Conservation (phyloP, 1,140 invertebrate species). For the Trachymyrmex septentrionalis region DNA sequence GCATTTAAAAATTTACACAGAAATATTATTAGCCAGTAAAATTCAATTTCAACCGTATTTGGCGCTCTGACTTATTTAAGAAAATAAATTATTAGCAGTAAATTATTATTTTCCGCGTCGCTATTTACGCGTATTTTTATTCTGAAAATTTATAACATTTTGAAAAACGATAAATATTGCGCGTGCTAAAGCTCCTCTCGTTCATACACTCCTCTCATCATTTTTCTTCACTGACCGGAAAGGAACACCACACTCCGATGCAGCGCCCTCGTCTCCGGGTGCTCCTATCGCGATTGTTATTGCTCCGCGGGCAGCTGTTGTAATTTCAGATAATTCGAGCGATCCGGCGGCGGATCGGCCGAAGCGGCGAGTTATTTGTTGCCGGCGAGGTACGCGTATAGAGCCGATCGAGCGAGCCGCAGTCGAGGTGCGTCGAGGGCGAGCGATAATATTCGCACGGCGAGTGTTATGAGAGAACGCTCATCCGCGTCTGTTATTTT, state of each 20-base stretch:
- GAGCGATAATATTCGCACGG: slow-evolving; percentile 64
- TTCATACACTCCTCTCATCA: neutral
- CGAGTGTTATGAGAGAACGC: slow-evolving; percentile 65
- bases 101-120: neutral
- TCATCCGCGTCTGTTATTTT: slow-evolving; percentile 63
- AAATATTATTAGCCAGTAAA: no score
- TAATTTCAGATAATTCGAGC: slow-evolving; percentile 62
- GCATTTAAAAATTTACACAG: no score
- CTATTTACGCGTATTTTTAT: neutral
- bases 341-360: slow-evolving; percentile 47
- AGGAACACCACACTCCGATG: slow-evolving; percentile 25
- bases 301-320: slow-evolving; percentile 55
- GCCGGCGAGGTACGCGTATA: slow-evolving; percentile 43
- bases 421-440: slow-evolving; percentile 45
- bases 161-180: slow-evolving; percentile 6
- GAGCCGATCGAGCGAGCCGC: slow-evolving; percentile 46
- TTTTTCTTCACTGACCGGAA: slow-evolving; percentile 40
- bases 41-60: no score
- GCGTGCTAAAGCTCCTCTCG: neutral
- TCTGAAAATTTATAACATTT: neutral
- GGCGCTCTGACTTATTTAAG: no score
- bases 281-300: slow-evolving; percentile 57
- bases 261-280: slow-evolving; percentile 45
- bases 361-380: slow-evolving; percentile 61
- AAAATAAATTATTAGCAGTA: neutral